phyloP scores from a whole-genome alignment of 2,797 vertebrate genomes.

The Phylloscopus collybita region DNA sequence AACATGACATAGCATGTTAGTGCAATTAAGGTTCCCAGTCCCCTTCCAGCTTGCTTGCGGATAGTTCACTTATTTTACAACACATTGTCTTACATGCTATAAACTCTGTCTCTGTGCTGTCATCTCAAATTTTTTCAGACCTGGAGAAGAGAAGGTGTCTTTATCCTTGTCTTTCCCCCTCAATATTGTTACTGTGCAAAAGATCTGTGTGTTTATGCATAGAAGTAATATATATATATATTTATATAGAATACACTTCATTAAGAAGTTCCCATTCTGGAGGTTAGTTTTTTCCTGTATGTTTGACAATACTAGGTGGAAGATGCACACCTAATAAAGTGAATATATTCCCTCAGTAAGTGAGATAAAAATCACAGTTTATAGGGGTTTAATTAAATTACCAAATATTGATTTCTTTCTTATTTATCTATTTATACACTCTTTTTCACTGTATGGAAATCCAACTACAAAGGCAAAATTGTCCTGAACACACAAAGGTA shows the following conservation, averaged over 20 bases:
- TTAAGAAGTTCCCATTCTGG: background rate
- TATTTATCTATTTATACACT: background rate
- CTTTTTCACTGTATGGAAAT: background rate
- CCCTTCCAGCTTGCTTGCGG: background rate
- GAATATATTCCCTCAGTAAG: background rate
- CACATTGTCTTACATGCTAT: background rate
- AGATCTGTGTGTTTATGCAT: background rate
- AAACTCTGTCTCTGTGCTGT: background rate
- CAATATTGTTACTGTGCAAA: background rate
- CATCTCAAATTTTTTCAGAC: background rate
- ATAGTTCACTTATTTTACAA: background rate
- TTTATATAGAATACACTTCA: background rate
- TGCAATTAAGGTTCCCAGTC: background rate
- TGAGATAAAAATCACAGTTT: background rate
- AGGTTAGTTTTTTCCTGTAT: background rate
- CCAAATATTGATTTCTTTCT: background rate
- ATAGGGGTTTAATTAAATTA: background rate
- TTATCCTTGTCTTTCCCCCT: background rate
- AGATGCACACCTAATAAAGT: background rate
- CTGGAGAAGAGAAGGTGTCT: background rate
- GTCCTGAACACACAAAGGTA: background rate
- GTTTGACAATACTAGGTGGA: background rate
- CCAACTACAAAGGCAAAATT: background rate
- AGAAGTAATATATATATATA: background rate
- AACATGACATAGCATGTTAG: background rate